Conservation (phyloP, 2,888 invertebrate species). For the Linnaemya tessellans region DNA sequence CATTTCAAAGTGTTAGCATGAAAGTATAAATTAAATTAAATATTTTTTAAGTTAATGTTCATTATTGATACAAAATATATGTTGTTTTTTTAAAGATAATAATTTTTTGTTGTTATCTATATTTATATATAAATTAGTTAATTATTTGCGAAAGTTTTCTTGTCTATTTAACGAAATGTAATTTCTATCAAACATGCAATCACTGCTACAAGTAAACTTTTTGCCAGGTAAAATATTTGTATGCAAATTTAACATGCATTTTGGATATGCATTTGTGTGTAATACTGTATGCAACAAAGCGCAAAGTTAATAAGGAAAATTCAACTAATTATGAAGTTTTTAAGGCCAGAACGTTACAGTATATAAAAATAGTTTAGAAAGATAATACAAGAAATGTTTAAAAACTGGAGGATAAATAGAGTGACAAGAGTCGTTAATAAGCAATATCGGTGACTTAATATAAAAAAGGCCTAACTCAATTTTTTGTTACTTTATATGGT, state of each 20-base stretch:
- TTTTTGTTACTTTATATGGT: no score
- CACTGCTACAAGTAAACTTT: not conserved
- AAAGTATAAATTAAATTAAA: slow-evolving; percentile 58
- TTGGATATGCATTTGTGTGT: not conserved
- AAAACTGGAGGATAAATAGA: no score
- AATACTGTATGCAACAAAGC: slow-evolving; percentile 51
- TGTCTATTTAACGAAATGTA: slow-evolving; percentile 14
- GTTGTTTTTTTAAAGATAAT: slow-evolving; percentile 1
- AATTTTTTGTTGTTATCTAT: slow-evolving; percentile 24
- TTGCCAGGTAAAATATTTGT: not conserved
- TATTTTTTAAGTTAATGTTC: slow-evolving; percentile 24
- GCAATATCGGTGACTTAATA: no score
- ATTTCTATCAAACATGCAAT: slow-evolving; percentile 60
- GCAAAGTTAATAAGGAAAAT: slow-evolving; percentile 56
- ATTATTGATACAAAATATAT: not conserved
- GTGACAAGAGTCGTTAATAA: no score
- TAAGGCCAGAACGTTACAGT: not conserved
- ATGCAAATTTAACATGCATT: slow-evolving; percentile 41
- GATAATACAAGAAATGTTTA: not conserved
- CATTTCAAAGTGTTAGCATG: slow-evolving; percentile 66
- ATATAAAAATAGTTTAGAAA: not conserved
- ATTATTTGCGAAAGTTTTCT: slow-evolving; percentile 38
- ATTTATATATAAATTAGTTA: not conserved
- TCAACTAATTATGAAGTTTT: slow-evolving; percentile 23
- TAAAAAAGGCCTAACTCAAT: no score